Evolutionary conservation across 2,888 invertebrate genomes (phyloP), one percentile per base, ranked within the genome.

Genomic region (Heterodera filipjevi): DNA sequence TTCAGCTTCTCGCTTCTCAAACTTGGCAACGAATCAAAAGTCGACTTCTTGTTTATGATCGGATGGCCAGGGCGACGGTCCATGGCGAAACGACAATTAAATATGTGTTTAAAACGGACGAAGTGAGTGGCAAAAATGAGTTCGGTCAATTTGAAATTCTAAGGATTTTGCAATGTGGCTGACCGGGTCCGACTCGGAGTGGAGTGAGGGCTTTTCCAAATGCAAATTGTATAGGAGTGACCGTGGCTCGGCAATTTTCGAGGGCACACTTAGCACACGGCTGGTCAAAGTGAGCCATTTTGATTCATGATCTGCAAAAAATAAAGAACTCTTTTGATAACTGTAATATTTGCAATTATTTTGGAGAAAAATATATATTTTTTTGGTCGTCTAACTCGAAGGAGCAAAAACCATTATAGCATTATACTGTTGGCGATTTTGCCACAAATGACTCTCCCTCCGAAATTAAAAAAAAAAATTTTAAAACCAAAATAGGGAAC

Each of bases 201-300:
- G 87, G 86, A 84, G 79, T 53, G 86, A 88, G 79, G 88, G 88
- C 1, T 89, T 84, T 80, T 87, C 88, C 30, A 81, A 80, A 30
- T 81, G 81, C n/a, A 77, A 84, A 27, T 79, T 87, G 8, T 71
- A 66, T 10, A 80, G 79, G 32, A 84, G 87, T 3, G 86, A 86
- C 27, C 71, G 79, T 39, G 83, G 82, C 30, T 87, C 88, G 0
- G 87, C 86, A 16, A 46, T 89, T 14, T 87, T 87, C 75, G 35
- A 73, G 33, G 84, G 84, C 19, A 71, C 68, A 44, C 33, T 85
- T 22, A 80, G 79, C 76, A 76, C 78, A 16, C 72, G 74, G 30
- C 39, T 85, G 22, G 76, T 85, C 39, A 84, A 76, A 75, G 82
- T 1, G 70, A 27, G 10, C 8, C n/a, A 19, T 39, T 46, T 68